Evolutionary conservation across 2,797 vertebrate genomes (phyloP).

Genomic region (Melanotaenia parkinsoni): DNA sequence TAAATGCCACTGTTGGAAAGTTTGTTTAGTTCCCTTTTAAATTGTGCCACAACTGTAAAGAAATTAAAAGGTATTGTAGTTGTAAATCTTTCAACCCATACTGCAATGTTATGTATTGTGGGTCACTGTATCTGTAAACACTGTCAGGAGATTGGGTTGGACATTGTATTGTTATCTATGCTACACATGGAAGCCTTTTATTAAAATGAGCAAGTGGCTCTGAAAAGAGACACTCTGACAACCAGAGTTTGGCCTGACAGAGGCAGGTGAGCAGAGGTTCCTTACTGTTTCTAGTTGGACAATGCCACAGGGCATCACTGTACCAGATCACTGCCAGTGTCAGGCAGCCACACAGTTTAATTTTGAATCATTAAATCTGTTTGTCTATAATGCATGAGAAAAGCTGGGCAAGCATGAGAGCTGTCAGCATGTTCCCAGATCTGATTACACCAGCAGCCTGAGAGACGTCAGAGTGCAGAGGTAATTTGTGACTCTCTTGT

Average conservation of each 20-base stretch:
- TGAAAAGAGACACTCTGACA: not conserved
- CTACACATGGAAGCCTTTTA: not conserved
- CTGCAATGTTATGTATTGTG: not conserved
- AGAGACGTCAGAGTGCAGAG: slow-evolving; percentile 42
- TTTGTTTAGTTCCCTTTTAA: too few relatives aligned
- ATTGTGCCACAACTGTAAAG: not conserved
- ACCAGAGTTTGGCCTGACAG: slow-evolving; percentile 20
- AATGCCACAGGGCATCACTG: slow-evolving; percentile 36
- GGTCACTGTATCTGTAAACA: not conserved
- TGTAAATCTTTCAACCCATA: not conserved
- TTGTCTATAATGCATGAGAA: slow-evolving; percentile 74
- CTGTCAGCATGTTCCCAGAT: slow-evolving; percentile 48
- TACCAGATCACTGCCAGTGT: slow-evolving; percentile 29
- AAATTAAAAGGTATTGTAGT: not conserved
- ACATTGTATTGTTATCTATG: not conserved
- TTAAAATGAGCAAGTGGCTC: slow-evolving; percentile 11
- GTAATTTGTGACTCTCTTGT: slow-evolving; percentile 41
- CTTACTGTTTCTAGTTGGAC: slow-evolving; percentile 51
- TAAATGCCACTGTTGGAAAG: too few relatives aligned
- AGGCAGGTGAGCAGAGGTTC: slow-evolving; percentile 13
- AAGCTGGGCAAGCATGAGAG: slow-evolving; percentile 51
- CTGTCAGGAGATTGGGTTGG: not conserved
- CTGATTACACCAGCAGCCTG: slow-evolving; percentile 66
- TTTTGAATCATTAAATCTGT: slow-evolving; percentile 54
- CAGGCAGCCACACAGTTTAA: slow-evolving; percentile 39